Evolutionary conservation across 2,113 vertebrate species (phyloP).

Genomic region (Triplophysa rosa): DNA sequence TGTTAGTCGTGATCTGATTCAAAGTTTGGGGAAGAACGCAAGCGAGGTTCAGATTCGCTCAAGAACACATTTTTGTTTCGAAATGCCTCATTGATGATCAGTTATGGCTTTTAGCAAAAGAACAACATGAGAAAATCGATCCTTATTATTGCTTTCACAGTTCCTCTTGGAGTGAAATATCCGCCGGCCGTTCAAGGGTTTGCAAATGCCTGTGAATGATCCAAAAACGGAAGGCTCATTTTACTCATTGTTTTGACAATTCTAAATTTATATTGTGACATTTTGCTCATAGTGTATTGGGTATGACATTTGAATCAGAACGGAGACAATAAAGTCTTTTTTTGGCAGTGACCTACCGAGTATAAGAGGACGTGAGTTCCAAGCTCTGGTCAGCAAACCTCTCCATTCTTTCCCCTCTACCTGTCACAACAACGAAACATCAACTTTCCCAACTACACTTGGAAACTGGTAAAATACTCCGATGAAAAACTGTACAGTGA

Average conservation of each 20-base stretch:
- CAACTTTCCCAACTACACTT: slow-evolving; percentile 17
- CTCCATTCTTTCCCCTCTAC: slow-evolving; percentile 32
- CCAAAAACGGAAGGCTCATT: not conserved
- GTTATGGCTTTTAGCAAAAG: slow-evolving; percentile 33
- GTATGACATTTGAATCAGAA: not conserved
- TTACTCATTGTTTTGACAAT: slow-evolving; percentile 17
- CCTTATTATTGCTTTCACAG: not conserved
- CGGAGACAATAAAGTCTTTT: not conserved
- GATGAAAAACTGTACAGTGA: slow-evolving; percentile 14
- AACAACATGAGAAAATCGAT: not conserved
- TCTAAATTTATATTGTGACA: not conserved
- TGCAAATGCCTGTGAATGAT: not conserved
- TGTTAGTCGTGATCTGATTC: slow-evolving; percentile 48
- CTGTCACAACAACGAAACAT: slow-evolving; percentile 47
- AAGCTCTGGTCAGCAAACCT: not conserved
- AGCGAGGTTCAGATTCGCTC: slow-evolving; percentile 41
- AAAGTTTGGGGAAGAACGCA: slow-evolving; percentile 39
- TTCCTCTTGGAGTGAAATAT: not conserved
- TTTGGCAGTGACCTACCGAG: not conserved
- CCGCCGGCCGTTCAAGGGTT: not conserved
- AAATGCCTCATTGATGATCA: slow-evolving; percentile 32
- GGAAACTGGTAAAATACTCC: slow-evolving; percentile 13
- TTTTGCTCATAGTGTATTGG: slow-evolving; percentile 1
- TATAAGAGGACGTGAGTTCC: not conserved
- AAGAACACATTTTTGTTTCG: slow-evolving; percentile 27